Evolutionary conservation across 2,797 vertebrate genomes (phyloP).

Genomic region (Epinephelus malabaricus): DNA sequence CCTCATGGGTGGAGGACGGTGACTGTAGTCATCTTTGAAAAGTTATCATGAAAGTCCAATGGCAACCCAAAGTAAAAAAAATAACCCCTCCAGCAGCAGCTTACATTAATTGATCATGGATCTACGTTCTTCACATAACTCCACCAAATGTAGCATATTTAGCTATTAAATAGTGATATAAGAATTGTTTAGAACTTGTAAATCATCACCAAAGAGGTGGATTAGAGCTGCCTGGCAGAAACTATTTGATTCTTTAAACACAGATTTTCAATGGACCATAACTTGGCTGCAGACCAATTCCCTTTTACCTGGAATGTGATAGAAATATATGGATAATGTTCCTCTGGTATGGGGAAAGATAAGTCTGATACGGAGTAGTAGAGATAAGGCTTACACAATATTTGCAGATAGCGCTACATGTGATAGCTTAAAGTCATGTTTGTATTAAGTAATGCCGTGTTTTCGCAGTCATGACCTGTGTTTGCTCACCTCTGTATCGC

Average conservation of each 20-base stretch:
- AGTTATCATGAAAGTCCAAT: background rate
- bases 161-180: too few species aligned
- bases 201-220: too few species aligned
- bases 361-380: background rate
- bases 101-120: too few species aligned
- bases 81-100: background rate
- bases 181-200: too few species aligned
- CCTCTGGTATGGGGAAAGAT: background rate
- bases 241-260: background rate
- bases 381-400: conserved; percentile 25
- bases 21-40: background rate
- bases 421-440: background rate
- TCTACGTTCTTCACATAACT: too few species aligned
- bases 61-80: too few species aligned
- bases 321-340: background rate
- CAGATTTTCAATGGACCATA: background rate
- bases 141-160: too few species aligned
- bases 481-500: background rate
- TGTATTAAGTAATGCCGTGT: background rate
- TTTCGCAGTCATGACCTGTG: background rate
- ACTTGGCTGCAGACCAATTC: background rate
- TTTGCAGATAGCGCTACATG: conserved; percentile 14
- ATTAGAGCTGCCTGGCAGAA: background rate
- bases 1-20: background rate
- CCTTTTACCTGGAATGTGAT: background rate